These are phyloP conservation scores for Gallirallus australis DNA, from an alignment of 2,797 vertebrate genomes.

Conservation along the genomic window DNA sequence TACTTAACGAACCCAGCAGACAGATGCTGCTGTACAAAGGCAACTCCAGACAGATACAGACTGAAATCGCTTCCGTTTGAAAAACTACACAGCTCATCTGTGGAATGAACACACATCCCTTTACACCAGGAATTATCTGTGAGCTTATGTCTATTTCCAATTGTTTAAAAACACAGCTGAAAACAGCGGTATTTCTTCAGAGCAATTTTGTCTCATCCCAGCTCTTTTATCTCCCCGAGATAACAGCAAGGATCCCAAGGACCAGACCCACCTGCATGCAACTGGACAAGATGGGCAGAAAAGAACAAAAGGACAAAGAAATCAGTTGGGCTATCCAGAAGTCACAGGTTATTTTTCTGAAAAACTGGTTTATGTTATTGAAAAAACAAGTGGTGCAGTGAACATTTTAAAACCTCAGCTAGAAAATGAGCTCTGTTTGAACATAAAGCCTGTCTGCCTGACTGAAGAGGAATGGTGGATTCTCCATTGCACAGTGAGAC, in stretches of 20 bases:
- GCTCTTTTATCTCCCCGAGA: background rate
- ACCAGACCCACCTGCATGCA: background rate
- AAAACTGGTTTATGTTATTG: background rate
- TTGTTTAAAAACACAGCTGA: background rate
- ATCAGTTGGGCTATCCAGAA: background rate
- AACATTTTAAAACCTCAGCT: background rate
- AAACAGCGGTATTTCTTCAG: background rate
- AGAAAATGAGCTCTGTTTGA: background rate
- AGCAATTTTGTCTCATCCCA: background rate
- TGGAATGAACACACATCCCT: background rate
- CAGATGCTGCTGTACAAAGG: background rate
- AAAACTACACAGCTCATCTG: background rate
- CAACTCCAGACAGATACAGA: rapidly evolving
- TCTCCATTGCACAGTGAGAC: too few relatives aligned
- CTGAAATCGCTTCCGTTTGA: background rate
- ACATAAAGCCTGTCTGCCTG: background rate
- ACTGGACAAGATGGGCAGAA: background rate
- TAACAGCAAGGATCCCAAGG: background rate
- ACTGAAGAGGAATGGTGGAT: background rate
- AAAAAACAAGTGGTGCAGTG: background rate
- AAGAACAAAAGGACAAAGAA: background rate
- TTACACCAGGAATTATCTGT: background rate
- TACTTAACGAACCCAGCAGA: background rate
- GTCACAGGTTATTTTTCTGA: background rate
- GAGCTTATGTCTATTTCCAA: background rate